Base-by-base conservation (phyloP, 2,797 vertebrate genomes). In the Galaxias olidus region DNA sequence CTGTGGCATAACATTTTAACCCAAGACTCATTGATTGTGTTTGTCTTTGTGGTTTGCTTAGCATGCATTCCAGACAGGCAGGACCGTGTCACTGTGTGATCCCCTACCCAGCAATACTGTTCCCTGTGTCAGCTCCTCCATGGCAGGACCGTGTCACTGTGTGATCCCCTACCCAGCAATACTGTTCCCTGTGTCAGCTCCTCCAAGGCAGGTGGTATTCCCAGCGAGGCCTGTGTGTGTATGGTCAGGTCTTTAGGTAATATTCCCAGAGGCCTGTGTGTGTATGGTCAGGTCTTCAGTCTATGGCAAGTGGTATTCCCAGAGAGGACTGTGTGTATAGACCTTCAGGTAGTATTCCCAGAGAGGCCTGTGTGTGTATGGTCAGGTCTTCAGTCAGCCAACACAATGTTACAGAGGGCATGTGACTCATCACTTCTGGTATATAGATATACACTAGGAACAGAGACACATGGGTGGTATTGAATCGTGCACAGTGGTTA, bases 341-440 rank as follows among this genome's bases (percentile, higher is more conserved):
- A 7, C 42, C 30, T 19, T 52, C 7, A n/a, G 69, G 47, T 45
- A 30, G 53, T 50, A 58, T 64, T 60, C 71, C 57, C 53, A 62
- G 59, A 0, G 61, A 5, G 30, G 65, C 63, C 48, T 64, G 63
- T 72, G 19, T 57, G n/a, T 42, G 18, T 9, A 51, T 43, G 48
- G 15, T 7, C 42, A 45, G 44, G 59, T 63, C 68, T 44, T 20
- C 48, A 11, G 42, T n/a, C 55, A 14, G 64, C 48, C 52, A 71
- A 61, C 63, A 61, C 47, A 17, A 52, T 52, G 60, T 14, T 18
- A 9, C 14, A 61, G 62, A 74, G 69, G 45, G 64, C 63, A 73
- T 71, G 73, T 82, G 81, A 88, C 72, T 88, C 85, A 79, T 82
- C 74, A 68, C 8, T 79, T 74, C 78, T 56, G 13, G 10, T 7